Evolutionary conservation across 1,140 invertebrate species (phyloP), one percentile per base, ranked within the genome.

Genomic region (Bathynomus jamesi): DNA sequence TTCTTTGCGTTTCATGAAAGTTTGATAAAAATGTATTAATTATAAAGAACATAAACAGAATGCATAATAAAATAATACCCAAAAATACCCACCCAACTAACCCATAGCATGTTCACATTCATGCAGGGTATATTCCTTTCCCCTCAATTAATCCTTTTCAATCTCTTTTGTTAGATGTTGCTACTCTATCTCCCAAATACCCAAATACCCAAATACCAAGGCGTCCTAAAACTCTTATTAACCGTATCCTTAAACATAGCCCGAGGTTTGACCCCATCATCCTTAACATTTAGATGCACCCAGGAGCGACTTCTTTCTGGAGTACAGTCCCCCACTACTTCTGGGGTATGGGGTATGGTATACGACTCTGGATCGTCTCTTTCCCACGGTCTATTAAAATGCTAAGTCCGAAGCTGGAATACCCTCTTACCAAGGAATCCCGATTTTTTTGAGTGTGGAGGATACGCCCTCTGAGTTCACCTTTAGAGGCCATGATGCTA

Each of bases 341-440:
- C 21, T 17, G 5, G 40, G 40, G 40, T 1, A 17, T 5, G 40
- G 40, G 40, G 5, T n/a, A 21, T 53, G 40, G 2, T 11, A 21
- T 53, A 53, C 21, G 40, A 53, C 40, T 21, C 40, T 53, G 21
- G 40, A 11, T 5, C 40, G 40, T 53, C 40, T 53, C 40, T 53
- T 53, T 53, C 40, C 40, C 40, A 53, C 40, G 40, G 40, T 53
- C 40, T 53, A 53, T 53, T 53, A 53, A 53, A 53, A 53, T 53
- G 5, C 40, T n/a, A n/a, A n/a, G n/a, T n/a, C n/a, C n/a, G n/a
- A n/a, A n/a, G n/a, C n/a, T 53, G 40, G 21, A 53, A 53, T 53
- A 53, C 40, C 40, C 13, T 17, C 40, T 21, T 11, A 53, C 21
- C 40, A 17, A 17, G 1, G 40, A 21, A 53, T 53, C 40, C 13